Conservation (phyloP, 2,113 vertebrate species). For the Theristicus caerulescens region DNA sequence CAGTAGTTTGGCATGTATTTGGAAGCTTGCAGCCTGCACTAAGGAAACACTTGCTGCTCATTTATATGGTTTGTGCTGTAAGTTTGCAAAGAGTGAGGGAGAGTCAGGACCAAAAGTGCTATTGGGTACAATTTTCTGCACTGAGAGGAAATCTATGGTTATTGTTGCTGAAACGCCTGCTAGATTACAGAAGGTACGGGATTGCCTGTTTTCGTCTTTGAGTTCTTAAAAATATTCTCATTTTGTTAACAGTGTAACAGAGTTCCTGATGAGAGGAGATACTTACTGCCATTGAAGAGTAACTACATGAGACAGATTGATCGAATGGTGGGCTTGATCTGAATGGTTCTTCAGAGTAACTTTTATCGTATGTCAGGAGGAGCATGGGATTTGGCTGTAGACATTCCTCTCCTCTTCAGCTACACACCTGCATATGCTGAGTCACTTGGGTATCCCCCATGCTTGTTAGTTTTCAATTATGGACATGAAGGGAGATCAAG, state of each 20-base stretch:
- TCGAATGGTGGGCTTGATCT: constrained; percentile 94
- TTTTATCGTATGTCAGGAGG: not conserved
- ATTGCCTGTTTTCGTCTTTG: not conserved
- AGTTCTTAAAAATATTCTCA: not conserved
- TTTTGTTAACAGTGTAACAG: constrained; percentile 82
- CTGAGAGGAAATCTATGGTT: not conserved
- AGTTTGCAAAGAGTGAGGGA: not conserved
- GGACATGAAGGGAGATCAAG: not conserved
- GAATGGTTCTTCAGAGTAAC: constrained; percentile 15
- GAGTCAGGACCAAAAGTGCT: not conserved
- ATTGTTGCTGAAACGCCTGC: not conserved
- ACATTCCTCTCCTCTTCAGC: not conserved
- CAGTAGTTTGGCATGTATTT: not conserved
- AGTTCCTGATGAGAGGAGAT: constrained; percentile 91
- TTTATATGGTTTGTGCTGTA: not conserved
- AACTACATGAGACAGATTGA: constrained; percentile 98
- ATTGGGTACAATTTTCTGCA: rapidly evolving
- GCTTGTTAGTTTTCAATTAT: not conserved
- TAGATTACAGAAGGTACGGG: not conserved
- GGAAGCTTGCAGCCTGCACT: not conserved
- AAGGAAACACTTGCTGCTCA: constrained; percentile 4
- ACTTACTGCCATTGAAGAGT: constrained; percentile 90
- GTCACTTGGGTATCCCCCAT: not conserved
- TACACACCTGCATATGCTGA: not conserved
- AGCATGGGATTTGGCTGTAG: not conserved